phyloP scores from a whole-genome alignment of 2,797 vertebrate genomes.

The Petrocephalus schoutedeni region DNA sequence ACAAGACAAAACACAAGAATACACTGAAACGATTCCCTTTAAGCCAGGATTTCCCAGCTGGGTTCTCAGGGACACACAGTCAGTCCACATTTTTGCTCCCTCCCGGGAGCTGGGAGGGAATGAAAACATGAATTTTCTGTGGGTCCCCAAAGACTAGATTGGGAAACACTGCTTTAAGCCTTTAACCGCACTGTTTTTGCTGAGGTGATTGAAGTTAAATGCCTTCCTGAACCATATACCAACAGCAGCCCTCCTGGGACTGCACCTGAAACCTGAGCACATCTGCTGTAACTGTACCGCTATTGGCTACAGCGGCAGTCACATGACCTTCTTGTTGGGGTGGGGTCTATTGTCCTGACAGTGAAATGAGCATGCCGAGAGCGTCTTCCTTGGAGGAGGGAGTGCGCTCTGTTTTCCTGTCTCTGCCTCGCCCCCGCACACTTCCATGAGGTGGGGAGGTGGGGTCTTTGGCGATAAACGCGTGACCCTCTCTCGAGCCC shows the following conservation, averaged over 20 bases:
- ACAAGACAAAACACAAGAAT: not conserved
- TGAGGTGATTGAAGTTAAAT: constrained; percentile 9
- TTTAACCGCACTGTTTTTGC: not conserved
- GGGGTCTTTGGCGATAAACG: not conserved
- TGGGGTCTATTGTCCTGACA: not conserved
- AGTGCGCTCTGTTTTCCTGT: not conserved
- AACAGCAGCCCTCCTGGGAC: not conserved
- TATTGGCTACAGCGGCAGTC: not conserved
- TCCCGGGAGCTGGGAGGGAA: not conserved
- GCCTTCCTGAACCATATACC: not conserved
- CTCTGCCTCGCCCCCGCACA: not conserved
- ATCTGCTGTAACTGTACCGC: not conserved
- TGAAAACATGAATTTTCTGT: not conserved
- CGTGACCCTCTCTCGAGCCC: not conserved
- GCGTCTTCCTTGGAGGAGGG: not conserved
- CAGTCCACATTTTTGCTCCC: not conserved
- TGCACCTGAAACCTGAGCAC: not conserved
- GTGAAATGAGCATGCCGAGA: not conserved
- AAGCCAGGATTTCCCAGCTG: not conserved
- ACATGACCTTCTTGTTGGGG: not conserved
- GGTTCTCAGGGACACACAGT: not conserved
- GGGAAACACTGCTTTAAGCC: not conserved
- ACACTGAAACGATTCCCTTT: not conserved
- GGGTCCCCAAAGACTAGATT: not conserved
- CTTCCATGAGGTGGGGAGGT: not conserved